phyloP scores from a whole-genome alignment of 1,140 invertebrate species.

The Yoshiicerus persimilis region DNA sequence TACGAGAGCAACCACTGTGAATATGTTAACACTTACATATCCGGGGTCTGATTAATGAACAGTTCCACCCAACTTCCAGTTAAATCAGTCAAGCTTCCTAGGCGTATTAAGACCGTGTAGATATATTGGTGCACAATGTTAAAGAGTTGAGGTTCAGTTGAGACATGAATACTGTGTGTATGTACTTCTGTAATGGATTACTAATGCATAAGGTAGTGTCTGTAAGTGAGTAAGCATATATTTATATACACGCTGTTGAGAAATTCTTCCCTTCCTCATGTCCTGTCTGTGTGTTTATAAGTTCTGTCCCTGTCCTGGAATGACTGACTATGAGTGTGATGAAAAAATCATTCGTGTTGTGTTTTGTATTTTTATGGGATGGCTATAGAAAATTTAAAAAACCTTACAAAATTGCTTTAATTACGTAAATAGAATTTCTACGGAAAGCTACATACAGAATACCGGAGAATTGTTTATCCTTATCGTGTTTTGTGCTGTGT shows the following conservation, averaged over 20 bases:
- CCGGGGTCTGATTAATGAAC: too few relatives aligned
- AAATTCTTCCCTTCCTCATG: neutral
- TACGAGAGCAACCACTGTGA: too few relatives aligned
- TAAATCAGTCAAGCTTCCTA: neutral
- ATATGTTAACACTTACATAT: too few relatives aligned
- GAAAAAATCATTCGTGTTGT: neutral
- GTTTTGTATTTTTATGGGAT: neutral
- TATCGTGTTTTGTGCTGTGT: too few relatives aligned
- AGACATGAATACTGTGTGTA: neutral
- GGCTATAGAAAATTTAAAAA: neutral
- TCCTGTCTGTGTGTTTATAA: neutral
- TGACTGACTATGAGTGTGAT: neutral
- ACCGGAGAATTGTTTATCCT: too few relatives aligned
- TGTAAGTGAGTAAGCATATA: neutral
- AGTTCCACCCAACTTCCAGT: constrained; percentile 14
- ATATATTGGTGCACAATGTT: neutral
- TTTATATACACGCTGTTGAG: neutral
- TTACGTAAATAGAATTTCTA: neutral
- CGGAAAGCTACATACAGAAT: too few relatives aligned
- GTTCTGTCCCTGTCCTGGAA: neutral
- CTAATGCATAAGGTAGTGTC: neutral
- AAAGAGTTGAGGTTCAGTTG: neutral
- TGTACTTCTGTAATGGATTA: neutral
- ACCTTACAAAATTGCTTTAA: neutral
- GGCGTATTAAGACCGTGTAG: neutral